phyloP scores from a whole-genome alignment of 2,888 invertebrate genomes.

The Oligia strigilis region DNA sequence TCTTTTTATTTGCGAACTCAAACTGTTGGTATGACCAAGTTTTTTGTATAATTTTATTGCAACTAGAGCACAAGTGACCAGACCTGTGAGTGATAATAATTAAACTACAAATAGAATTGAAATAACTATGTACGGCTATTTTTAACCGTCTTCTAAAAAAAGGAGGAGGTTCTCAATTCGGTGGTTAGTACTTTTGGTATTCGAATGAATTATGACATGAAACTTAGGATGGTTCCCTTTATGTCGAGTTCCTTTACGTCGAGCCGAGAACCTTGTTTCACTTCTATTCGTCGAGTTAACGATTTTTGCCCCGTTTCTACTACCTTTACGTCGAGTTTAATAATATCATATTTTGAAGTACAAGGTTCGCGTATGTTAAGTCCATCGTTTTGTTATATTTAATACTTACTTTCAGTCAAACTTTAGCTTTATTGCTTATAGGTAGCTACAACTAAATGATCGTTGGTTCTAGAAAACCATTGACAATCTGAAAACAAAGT shows the following conservation, averaged over 20 bases:
- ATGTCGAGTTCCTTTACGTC: no score
- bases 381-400: not conserved
- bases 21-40: not conserved
- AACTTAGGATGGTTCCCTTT: not conserved
- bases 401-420: not conserved
- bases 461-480: not conserved
- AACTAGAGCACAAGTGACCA: not conserved
- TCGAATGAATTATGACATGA: conserved; percentile 10
- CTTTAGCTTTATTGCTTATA: not conserved
- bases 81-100: conserved; percentile 23
- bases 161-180: no score
- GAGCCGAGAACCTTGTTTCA: no score
- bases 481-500: not conserved
- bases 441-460: not conserved
- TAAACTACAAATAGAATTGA: conserved; percentile 8
- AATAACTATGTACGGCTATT: not conserved
- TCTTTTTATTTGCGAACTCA: not conserved
- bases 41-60: not conserved
- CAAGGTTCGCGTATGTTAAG: not conserved
- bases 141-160: not conserved
- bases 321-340: no score
- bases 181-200: not conserved
- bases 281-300: no score
- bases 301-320: no score
- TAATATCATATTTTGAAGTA: no score